These are phyloP conservation scores for Anas acuta DNA, from an alignment of 2,797 vertebrate genomes.

Conservation along the genomic window DNA sequence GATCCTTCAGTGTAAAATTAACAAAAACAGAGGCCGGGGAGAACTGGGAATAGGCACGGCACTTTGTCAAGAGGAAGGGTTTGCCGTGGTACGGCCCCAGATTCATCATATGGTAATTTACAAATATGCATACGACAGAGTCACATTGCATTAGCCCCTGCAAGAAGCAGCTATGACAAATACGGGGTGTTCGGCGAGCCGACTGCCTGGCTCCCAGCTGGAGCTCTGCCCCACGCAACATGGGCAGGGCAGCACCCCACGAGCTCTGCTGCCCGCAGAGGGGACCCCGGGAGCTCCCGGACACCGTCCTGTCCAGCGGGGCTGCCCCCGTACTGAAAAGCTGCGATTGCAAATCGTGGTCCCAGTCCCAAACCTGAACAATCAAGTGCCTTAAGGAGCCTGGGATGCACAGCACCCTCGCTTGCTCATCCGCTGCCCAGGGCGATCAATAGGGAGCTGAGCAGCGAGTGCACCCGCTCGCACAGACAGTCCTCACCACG, in stretches of 20 bases:
- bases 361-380: neutral
- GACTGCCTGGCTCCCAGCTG: neutral
- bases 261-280: neutral
- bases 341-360: neutral
- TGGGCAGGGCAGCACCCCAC: neutral
- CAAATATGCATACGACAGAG: neutral
- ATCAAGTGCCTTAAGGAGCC: fast-evolving
- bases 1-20: constrained; percentile 75
- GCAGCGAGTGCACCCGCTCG: constrained; percentile 31
- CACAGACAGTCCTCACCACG: neutral
- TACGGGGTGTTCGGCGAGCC: fast-evolving
- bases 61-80: constrained; percentile 58
- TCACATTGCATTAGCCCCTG: neutral
- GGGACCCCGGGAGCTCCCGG: neutral
- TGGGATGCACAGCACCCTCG: neutral
- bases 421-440: neutral
- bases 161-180: neutral
- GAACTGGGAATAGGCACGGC: constrained; percentile 33
- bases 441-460: constrained; percentile 45
- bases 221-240: fast-evolving
- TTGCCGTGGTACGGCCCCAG: neutral
- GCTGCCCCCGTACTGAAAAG: neutral
- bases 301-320: fast-evolving
- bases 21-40: constrained; percentile 62
- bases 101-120: constrained; percentile 46